These are phyloP conservation scores for Pollicipes pollicipes DNA, from an alignment of 1,140 invertebrate genomes.

Conservation along the genomic window DNA sequence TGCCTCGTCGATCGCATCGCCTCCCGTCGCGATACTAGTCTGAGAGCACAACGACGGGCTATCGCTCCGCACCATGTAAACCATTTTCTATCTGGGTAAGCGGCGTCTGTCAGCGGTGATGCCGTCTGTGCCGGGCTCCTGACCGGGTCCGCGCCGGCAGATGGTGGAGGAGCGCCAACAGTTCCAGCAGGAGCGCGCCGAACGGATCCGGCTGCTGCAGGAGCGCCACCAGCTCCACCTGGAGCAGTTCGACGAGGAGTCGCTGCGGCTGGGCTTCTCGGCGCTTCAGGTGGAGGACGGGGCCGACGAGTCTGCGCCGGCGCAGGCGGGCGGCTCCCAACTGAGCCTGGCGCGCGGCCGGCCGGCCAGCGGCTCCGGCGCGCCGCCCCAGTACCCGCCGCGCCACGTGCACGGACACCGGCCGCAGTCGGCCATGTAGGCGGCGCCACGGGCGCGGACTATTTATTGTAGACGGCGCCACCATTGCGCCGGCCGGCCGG, in stretches of 20 bases:
- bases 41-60: too few species aligned
- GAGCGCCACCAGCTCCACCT: constrained; percentile 76
- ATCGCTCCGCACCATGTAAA: too few species aligned
- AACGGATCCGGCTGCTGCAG: constrained; percentile 66
- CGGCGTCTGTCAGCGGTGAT: too few species aligned
- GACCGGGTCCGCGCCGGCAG: too few species aligned
- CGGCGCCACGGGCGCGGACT: neutral
- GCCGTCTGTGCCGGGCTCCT: too few species aligned
- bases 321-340: neutral
- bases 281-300: neutral
- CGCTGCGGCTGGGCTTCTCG: constrained; percentile 60
- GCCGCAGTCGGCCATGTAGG: neutral
- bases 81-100: too few species aligned
- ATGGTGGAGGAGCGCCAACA: constrained; percentile 81
- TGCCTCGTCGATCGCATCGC: too few species aligned
- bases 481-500: too few species aligned
- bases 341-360: neutral
- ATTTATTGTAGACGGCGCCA: neutral
- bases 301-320: neutral
- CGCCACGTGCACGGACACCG: neutral
- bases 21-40: too few species aligned
- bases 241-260: constrained; percentile 87
- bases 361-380: neutral
- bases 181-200: constrained; percentile 72
- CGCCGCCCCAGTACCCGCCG: neutral